phyloP scores from a whole-genome alignment of 1,140 invertebrate species.

The Drosophila dunni region DNA sequence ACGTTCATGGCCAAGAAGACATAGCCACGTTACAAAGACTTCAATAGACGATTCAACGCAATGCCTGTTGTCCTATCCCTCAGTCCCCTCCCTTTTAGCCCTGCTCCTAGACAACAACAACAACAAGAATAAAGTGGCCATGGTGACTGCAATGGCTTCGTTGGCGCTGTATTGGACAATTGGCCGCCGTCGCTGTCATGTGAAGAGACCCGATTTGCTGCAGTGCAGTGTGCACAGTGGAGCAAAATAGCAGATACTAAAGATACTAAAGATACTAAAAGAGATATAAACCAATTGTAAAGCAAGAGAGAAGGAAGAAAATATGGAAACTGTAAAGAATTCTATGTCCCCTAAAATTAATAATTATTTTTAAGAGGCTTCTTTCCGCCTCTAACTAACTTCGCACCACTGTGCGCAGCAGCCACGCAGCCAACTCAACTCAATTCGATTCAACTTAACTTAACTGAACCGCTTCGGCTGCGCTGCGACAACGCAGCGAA shows the following conservation, averaged over 20 bases:
- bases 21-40: slow-evolving; percentile 54
- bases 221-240: slow-evolving; percentile 50
- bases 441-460: slow-evolving; percentile 46
- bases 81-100: not conserved
- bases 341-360: no score
- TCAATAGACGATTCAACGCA: slow-evolving; percentile 64
- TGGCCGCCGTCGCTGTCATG: slow-evolving; percentile 69
- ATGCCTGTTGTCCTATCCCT: slow-evolving; percentile 25
- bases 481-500: slow-evolving; percentile 43
- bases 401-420: slow-evolving; percentile 35
- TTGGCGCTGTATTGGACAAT: slow-evolving; percentile 70
- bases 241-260: not conserved
- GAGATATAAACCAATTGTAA: no score
- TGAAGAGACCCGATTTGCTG: slow-evolving; percentile 48
- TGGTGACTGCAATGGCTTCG: slow-evolving; percentile 51
- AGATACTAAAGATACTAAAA: no score
- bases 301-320: no score
- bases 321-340: no score
- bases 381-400: not conserved
- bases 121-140: slow-evolving; percentile 41
- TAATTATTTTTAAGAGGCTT: not conserved
- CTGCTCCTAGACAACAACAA: slow-evolving; percentile 56
- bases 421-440: slow-evolving; percentile 39
- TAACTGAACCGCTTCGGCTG: slow-evolving; percentile 29
- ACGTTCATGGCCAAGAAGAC: slow-evolving; percentile 42